phyloP scores from a whole-genome alignment of 1,140 invertebrate genomes.

The Parapsyche elsis region DNA sequence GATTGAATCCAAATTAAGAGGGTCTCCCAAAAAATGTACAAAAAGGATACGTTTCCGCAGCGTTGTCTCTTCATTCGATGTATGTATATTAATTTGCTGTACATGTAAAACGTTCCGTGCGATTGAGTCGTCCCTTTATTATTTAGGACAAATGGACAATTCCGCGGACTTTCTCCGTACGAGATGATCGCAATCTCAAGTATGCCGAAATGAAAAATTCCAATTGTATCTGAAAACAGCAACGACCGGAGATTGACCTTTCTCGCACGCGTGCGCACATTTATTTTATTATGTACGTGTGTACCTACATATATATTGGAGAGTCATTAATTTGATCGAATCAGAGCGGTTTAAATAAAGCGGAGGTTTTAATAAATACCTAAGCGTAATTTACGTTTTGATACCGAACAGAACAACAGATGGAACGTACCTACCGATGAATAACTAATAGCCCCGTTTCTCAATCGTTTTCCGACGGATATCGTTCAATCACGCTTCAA shows the following conservation, averaged over 20 bases:
- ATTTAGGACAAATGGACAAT: too few species aligned
- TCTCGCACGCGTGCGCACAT: background rate
- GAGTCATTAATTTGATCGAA: too few species aligned
- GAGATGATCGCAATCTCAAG: too few species aligned
- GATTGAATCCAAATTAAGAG: conserved; percentile 12
- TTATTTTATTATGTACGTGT: background rate
- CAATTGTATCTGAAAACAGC: too few species aligned
- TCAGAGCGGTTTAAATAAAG: too few species aligned
- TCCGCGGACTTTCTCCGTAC: too few species aligned
- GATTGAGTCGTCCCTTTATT: too few species aligned
- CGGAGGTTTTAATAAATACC: background rate
- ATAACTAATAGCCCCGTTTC: conserved; percentile 28
- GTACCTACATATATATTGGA: background rate
- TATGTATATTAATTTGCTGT: too few species aligned
- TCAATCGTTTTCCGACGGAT: conserved; percentile 16
- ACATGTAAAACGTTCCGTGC: too few species aligned
- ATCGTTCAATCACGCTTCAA: conserved; percentile 17
- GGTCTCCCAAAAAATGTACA: background rate
- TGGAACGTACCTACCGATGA: background rate
- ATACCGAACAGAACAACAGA: background rate
- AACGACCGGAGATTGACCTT: background rate
- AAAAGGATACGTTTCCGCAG: background rate
- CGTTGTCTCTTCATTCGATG: background rate
- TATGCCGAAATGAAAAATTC: too few species aligned
- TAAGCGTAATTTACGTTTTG: conserved; percentile 14